Conservation (phyloP, 2,888 invertebrate species). For the Scaptomyza parva region DNA sequence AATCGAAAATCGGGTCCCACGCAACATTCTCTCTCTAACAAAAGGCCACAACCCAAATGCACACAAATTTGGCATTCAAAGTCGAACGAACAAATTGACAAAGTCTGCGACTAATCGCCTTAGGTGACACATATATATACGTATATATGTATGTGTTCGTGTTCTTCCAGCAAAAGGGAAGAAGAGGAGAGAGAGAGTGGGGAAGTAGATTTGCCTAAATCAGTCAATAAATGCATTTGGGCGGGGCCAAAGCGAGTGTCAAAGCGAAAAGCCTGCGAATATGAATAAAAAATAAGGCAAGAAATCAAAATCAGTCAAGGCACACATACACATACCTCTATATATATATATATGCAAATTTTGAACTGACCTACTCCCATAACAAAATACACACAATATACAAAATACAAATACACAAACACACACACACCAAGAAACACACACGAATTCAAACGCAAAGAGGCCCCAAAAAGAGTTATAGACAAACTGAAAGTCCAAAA, state of each 20-base stretch:
- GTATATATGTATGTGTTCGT: constrained; percentile 21
- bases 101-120: constrained; percentile 57
- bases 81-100: constrained; percentile 54
- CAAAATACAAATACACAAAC: constrained; percentile 60
- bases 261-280: constrained; percentile 47
- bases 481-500: constrained; percentile 25
- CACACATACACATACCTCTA: too few species aligned
- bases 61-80: constrained; percentile 38
- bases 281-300: constrained; percentile 75
- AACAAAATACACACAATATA: constrained; percentile 74
- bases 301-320: constrained; percentile 70
- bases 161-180: constrained; percentile 4
- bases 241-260: constrained; percentile 52
- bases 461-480: constrained; percentile 40
- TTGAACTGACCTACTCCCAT: constrained; percentile 81
- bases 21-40: constrained; percentile 27
- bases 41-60: constrained; percentile 14
- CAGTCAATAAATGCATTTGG: constrained; percentile 60
- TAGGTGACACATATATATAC: constrained; percentile 28
- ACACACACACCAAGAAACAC: constrained; percentile 35
- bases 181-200: neutral
- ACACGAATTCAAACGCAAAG: constrained; percentile 20
- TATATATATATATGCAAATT: constrained; percentile 79
- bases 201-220: constrained; percentile 24
- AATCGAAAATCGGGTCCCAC: constrained; percentile 37